A percentile compares a stretch with the other conserved stretches of the same genome.
Evolutionary conservation across 2,888 invertebrate species (phyloP).

Genomic region (Mylabris sibirica): DNA sequence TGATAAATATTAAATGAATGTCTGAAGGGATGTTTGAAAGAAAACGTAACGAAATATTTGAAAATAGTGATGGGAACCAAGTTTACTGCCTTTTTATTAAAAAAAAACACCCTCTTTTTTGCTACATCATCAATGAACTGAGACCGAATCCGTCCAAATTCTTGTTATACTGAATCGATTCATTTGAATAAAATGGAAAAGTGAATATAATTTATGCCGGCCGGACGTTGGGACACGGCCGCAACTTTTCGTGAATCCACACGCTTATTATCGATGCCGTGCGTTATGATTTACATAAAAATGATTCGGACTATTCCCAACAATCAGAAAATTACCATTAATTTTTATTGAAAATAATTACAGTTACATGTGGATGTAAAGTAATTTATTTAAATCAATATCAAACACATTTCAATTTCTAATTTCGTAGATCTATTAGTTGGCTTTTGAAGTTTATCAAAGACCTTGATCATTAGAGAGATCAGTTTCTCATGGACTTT

Average conservation of each 20-base stretch:
- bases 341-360: neutral
- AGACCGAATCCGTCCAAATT: neutral
- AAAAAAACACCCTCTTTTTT: neutral
- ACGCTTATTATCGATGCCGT: neutral
- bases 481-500: neutral
- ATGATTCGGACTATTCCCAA: neutral
- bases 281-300: slow-evolving; percentile 5
- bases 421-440: neutral
- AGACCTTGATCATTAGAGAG: neutral
- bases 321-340: neutral
- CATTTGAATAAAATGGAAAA: neutral
- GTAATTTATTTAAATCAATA: neutral
- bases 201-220: neutral
- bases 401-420: neutral
- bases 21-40: neutral
- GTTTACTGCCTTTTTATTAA: neutral
- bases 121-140: neutral
- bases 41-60: neutral
- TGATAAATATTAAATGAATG: slow-evolving; percentile 4
- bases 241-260: neutral
- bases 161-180: neutral
- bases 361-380: neutral
- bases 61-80: neutral
- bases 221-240: neutral
- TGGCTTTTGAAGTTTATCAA: neutral